Conservation (phyloP, 2,113 vertebrate species). For the Chlamydotis undulata region DNA sequence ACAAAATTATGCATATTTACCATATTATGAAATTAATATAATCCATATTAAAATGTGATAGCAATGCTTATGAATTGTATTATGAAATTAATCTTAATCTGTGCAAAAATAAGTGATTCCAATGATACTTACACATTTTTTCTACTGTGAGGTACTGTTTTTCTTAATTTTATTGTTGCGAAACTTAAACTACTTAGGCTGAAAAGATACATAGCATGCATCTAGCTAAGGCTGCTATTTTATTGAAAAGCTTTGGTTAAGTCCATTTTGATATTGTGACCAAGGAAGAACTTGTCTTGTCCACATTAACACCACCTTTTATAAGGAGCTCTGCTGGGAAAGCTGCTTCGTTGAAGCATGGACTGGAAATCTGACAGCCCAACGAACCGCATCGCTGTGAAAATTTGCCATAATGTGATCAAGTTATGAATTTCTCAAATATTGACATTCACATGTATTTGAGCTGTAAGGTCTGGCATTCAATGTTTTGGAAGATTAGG, state of each 20-base stretch:
- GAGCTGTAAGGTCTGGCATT: not conserved
- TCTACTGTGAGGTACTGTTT: not conserved
- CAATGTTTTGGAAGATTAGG: not conserved
- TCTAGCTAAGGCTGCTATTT: not conserved
- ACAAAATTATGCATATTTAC: not conserved
- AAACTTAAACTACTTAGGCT: not conserved
- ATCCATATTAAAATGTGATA: not conserved
- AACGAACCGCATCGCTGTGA: not conserved
- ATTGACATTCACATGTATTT: fast-evolving
- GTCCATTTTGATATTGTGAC: not conserved
- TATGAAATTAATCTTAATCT: not conserved
- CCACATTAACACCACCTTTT: not conserved
- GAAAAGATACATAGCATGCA: not conserved
- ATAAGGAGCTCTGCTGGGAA: not conserved
- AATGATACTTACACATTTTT: not conserved
- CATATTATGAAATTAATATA: not conserved
- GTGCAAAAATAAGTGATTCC: not conserved
- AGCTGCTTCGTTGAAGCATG: not conserved
- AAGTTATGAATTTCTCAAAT: not conserved
- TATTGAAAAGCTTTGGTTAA: not conserved
- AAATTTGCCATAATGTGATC: not conserved
- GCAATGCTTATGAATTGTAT: not conserved
- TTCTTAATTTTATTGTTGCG: not conserved
- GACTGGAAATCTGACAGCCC: not conserved
- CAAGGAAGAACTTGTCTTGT: not conserved